Conservation (phyloP, 2,113 vertebrate genomes). For the Charina bottae region DNA sequence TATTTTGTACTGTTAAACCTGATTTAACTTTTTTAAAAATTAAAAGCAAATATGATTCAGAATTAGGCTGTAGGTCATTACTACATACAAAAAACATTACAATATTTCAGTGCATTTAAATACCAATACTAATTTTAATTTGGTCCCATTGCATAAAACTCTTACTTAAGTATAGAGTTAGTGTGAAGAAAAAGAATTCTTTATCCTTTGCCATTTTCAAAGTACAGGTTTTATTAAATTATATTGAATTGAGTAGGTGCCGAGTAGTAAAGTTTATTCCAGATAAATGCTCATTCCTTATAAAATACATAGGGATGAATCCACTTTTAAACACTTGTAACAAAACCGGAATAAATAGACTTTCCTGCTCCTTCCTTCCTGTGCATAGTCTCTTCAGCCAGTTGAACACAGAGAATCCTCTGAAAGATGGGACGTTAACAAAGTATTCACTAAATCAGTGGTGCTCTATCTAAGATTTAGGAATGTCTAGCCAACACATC, state of each 20-base stretch:
- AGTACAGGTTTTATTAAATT: neutral
- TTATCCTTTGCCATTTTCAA: neutral
- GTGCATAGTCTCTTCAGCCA: neutral
- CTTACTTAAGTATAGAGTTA: neutral
- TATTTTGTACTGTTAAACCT: neutral
- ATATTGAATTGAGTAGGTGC: neutral
- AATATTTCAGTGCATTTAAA: neutral
- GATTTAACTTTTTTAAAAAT: neutral
- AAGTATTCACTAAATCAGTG: neutral
- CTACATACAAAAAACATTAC: neutral
- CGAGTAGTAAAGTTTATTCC: neutral
- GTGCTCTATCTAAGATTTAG: neutral
- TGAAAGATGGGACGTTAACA: neutral
- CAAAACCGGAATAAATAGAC: neutral
- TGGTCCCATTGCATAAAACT: neutral
- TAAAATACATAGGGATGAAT: neutral
- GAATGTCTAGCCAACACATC: neutral
- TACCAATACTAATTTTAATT: neutral
- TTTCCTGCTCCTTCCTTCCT: neutral
- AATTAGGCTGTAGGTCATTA: neutral
- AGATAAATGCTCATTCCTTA: neutral
- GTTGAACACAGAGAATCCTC: neutral
- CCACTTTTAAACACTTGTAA: neutral
- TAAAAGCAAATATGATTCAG: neutral
- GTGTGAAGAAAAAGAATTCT: neutral